Evolutionary conservation across 2,113 vertebrate species (phyloP), one percentile per base, ranked within the genome.

Genomic region (Neotoma lepida): DNA sequence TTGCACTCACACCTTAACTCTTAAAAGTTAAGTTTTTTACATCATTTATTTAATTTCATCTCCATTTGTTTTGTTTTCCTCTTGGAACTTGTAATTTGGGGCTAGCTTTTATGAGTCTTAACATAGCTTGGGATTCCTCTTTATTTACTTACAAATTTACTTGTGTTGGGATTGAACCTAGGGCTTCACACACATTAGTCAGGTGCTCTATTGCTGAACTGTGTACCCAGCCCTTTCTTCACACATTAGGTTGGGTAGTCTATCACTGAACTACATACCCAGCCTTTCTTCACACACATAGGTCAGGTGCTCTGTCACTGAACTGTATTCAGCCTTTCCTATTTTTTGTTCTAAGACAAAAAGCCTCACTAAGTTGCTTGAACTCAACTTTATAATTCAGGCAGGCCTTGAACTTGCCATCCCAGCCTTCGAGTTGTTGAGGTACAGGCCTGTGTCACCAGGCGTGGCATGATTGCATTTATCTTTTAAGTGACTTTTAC

Each of bases 51-150:
- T 93, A 64, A 6, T 39, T 87, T 20, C 13, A 39, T 41, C 14
- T 87, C 6, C 24, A 24, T 90, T 90, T 81, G 39, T 87, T 73
- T 90, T 85, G 58, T 76, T 88, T 71, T 93, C 33, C 71, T 89
- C 35, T 88, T 92, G 9, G 22, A 41, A 41, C 20, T 74, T 74
- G n/a, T 39, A 41, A 74, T 54, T 80, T 56, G 8, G 35, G 24
- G 20, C 4, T 66, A 82, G 9, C 18, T 33, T 90, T 86, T 90
- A 20, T 73, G 46, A 90, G 30, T 73, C 46, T 61, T 88, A 76
- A 20, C 22, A 44, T 51, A 13, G 10, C 41, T 84, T 73, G 35
- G 41, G 28, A 51, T 76, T 61, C 10, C 10, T 22, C 28, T 78
- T 58, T 84, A 51, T 44, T 71, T 70, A 70, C 15, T 88, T 86